A percentile compares a stretch with the other conserved stretches of the same genome.
phyloP scores from a whole-genome alignment of 2,113 vertebrate species.

The Dicentrarchus labrax region DNA sequence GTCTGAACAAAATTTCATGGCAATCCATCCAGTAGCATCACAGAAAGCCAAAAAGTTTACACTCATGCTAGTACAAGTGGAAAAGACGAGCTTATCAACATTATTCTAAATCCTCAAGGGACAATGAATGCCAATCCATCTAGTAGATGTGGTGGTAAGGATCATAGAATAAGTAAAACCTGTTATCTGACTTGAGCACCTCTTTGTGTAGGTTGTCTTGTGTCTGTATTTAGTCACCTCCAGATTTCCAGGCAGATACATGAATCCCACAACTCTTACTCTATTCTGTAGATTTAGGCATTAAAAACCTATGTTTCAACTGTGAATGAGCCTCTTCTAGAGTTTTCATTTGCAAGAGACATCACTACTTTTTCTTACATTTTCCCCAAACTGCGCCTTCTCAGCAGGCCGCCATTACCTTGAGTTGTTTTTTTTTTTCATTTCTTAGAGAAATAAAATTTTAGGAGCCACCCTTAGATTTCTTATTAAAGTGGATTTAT shows the following conservation, averaged over 20 bases:
- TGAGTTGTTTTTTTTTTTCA: neutral
- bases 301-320: neutral
- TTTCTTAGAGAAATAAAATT: neutral
- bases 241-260: neutral
- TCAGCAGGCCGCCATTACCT: neutral
- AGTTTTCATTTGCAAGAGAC: neutral
- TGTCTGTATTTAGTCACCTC: neutral
- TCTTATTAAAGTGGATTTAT: conserved; percentile 36
- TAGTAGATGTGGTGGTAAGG: neutral
- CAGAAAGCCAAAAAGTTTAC: too few species aligned
- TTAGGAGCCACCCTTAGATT: neutral
- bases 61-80: neutral
- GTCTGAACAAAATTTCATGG: neutral
- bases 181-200: too few species aligned
- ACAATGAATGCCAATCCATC: neutral
- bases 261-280: neutral
- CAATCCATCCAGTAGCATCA: neutral
- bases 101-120: neutral
- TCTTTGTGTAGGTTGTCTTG: neutral
- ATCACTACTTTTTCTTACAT: neutral
- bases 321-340: neutral
- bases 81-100: neutral
- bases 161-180: too few species aligned
- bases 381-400: neutral
- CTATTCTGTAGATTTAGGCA: neutral